phyloP scores from a whole-genome alignment of 2,113 vertebrate genomes.

The Collichthys lucidus region DNA sequence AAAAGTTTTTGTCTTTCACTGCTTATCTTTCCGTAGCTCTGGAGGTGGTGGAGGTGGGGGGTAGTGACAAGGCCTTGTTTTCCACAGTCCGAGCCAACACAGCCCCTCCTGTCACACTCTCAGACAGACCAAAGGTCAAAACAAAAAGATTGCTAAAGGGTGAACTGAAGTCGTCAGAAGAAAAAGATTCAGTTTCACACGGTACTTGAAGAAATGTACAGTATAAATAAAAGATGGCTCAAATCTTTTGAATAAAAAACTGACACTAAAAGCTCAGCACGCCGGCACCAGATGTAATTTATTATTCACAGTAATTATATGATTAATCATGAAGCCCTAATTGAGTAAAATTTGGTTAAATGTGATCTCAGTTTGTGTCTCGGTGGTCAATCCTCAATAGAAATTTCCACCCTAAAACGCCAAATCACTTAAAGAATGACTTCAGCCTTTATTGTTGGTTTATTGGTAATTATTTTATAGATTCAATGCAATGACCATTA shows the following conservation, averaged over 20 bases:
- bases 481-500: neutral
- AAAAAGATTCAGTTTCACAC: conserved; percentile 35
- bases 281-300: neutral
- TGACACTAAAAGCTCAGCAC: neutral
- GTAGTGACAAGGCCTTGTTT: conserved; percentile 67
- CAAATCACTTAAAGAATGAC: neutral
- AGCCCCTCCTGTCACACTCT: conserved; percentile 55
- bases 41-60: neutral
- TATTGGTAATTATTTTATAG: neutral
- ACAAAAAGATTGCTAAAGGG: conserved; percentile 34
- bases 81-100: conserved; percentile 64
- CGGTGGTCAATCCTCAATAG: neutral
- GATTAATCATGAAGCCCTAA: conserved; percentile 18
- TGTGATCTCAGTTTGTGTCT: neutral
- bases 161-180: conserved; percentile 32
- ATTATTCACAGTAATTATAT: neutral
- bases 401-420: neutral
- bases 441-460: neutral
- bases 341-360: conserved; percentile 11
- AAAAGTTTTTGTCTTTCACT: conserved; percentile 59
- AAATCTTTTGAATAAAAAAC: conserved; percentile 22
- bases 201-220: conserved; percentile 16
- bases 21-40: conserved; percentile 61
- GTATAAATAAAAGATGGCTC: conserved; percentile 41
- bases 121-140: conserved; percentile 62